Evolutionary conservation across 2,888 invertebrate genomes (phyloP), one percentile per base, ranked within the genome.

Genomic region (Sarcophaga subvicina): DNA sequence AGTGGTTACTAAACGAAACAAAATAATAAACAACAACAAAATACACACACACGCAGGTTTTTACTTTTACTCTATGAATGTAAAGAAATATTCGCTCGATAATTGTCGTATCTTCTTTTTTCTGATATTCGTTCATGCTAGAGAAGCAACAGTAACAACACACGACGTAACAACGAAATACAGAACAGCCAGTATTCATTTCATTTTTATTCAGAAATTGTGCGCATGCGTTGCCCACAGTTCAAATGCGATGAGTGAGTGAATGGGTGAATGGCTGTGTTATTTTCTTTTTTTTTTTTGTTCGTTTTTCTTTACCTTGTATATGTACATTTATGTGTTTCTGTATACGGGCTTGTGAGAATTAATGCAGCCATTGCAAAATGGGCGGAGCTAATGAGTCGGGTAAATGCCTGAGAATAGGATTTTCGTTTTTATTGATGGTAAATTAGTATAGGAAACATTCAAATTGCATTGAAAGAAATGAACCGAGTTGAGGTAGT

Each of bases 311-410:
- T n/a, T 5, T 70, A 0, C 14, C 5, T 4, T 60, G 4, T n/a
- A n/a, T 70, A 4, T 22, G 22, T 63, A 12, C 10, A 8, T 25
- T 59, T 66, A 10, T 75, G 8, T 27, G 49, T 82, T 64, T 66
- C 71, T 54, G 54, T 54, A 54, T 54, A 12, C 17, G 54, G 54
- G 8, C 37, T 49, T 14, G 49, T 49, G 11, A 49, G 14, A 49
- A 49, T 49, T 49, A 82, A 67, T 76, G 83, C 89, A 89, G 91
- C 92, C 92, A 92, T 92, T 92, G 89, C 90, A 90, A 93, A 92
- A 92, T 89, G 89, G 92, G 92, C 92, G 92, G 92, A 91, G 92
- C 90, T 86, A 87, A 72, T 1, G 69, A 70, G 20, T 4, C 59
- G 14, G 49, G 49, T 12, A 76, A 37, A 37, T 37, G 37, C 8